Percentiles rank a stretch among this genome's conserved stretches.
phyloP scores from a whole-genome alignment of 1,140 invertebrate species.

The Euglossa dilemma region DNA sequence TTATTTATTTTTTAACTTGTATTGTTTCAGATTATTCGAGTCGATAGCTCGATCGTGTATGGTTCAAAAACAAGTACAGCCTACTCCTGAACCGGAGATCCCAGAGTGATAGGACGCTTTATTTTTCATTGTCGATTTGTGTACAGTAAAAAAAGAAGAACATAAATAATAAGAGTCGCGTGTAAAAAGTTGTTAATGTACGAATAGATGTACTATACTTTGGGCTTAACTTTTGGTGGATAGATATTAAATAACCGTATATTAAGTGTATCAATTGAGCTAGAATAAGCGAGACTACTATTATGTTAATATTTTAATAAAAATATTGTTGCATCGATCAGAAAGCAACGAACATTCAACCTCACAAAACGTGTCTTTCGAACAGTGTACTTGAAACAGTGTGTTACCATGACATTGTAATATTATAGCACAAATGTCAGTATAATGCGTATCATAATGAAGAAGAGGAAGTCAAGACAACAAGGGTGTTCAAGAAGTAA shows the following conservation, averaged over 20 bases:
- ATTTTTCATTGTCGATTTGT: constrained; percentile 73
- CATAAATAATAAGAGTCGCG: constrained; percentile 72
- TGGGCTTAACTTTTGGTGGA: constrained; percentile 65
- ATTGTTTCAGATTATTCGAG: constrained; percentile 91
- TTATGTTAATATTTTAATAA: constrained; percentile 78
- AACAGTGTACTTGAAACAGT: constrained; percentile 70
- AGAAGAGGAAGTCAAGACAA: constrained; percentile 47
- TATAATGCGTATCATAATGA: constrained; percentile 60
- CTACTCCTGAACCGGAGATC: constrained; percentile 83
- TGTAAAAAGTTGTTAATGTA: constrained; percentile 82
- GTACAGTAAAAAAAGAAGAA: constrained; percentile 78
- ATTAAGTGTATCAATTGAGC: constrained; percentile 72
- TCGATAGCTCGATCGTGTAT: constrained; percentile 97
- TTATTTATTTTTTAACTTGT: constrained; percentile 39
- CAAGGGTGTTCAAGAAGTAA: constrained; percentile 64
- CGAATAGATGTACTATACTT: constrained; percentile 79
- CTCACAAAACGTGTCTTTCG: constrained; percentile 79
- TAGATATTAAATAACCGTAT: constrained; percentile 66
- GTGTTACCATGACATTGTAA: constrained; percentile 66
- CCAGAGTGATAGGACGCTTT: constrained; percentile 84
- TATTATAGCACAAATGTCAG: constrained; percentile 61
- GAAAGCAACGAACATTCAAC: constrained; percentile 74
- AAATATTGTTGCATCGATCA: constrained; percentile 66
- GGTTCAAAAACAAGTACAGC: constrained; percentile 89
- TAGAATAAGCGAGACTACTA: constrained; percentile 72